Conservation (phyloP, 2,888 invertebrate genomes). For the Drosophila nigritarsus region DNA sequence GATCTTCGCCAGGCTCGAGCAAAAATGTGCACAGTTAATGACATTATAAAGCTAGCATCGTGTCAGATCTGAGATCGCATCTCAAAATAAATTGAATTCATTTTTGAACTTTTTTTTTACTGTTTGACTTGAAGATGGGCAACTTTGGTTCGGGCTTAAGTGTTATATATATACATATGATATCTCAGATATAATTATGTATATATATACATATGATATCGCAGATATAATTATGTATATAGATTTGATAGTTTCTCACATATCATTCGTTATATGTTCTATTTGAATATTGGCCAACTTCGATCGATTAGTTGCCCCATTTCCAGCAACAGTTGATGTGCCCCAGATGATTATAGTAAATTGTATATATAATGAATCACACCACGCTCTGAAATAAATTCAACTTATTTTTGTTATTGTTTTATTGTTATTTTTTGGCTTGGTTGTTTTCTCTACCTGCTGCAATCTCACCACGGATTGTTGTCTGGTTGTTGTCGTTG, state of each 20-base stretch:
- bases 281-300: background rate
- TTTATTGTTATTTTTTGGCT: background rate
- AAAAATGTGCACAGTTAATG: no score
- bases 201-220: background rate
- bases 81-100: background rate
- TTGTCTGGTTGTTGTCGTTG: constrained; percentile 1
- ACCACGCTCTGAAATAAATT: background rate
- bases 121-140: no score
- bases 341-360: background rate
- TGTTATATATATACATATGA: background rate
- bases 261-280: background rate
- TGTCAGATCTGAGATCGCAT: background rate
- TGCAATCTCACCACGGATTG: background rate
- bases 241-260: background rate
- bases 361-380: background rate
- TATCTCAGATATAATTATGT: background rate
- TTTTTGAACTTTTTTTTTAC: no score
- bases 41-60: background rate
- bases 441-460: constrained; percentile 3
- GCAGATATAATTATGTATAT: background rate
- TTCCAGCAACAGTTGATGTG: no score
- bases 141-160: background rate
- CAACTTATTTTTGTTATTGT: background rate
- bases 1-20: no score
- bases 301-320: background rate